phyloP scores from a whole-genome alignment of 2,888 invertebrate species.

The Oscheius sp. region DNA sequence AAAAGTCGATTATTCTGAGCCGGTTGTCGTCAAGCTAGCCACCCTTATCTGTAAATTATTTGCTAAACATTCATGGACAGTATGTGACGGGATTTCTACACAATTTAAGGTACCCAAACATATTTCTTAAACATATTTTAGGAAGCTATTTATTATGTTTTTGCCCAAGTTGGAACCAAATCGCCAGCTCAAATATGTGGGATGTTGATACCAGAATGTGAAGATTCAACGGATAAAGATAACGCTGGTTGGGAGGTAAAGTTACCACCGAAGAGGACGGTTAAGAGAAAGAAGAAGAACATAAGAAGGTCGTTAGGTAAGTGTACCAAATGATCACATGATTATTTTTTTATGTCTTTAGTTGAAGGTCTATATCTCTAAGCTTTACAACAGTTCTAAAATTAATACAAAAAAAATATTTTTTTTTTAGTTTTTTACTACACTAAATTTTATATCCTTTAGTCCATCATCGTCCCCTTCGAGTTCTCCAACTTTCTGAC shows the following conservation, averaged over 20 bases:
- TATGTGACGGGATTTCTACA: slow-evolving; percentile 66
- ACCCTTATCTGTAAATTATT: slow-evolving; percentile 60
- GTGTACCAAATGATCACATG: too few relatives aligned
- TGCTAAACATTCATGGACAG: slow-evolving; percentile 56
- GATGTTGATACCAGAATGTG: slow-evolving; percentile 71
- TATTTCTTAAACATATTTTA: slow-evolving; percentile 37
- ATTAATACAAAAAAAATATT: too few relatives aligned
- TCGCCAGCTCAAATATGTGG: slow-evolving; percentile 64
- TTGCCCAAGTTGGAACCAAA: slow-evolving; percentile 51
- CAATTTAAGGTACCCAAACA: slow-evolving; percentile 56
- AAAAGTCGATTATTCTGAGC: slow-evolving; percentile 44
- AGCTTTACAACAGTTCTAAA: too few relatives aligned
- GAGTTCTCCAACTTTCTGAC: slow-evolving; percentile 85
- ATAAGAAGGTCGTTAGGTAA: too few relatives aligned
- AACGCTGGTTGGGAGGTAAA: slow-evolving; percentile 58
- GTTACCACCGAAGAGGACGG: slow-evolving; percentile 20
- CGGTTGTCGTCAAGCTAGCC: slow-evolving; percentile 59
- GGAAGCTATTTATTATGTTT: slow-evolving; percentile 67
- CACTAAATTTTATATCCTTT: too few relatives aligned
- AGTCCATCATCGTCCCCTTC: slow-evolving; percentile 39
- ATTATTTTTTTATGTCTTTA: too few relatives aligned
- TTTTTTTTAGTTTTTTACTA: too few relatives aligned
- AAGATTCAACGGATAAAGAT: slow-evolving; percentile 72
- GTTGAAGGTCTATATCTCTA: too few relatives aligned
- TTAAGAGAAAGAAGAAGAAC: not conserved